Percentiles rank a stretch among this genome's conserved stretches.
Evolutionary conservation across 2,797 vertebrate genomes (phyloP).

Genomic region (Prionace glauca): DNA sequence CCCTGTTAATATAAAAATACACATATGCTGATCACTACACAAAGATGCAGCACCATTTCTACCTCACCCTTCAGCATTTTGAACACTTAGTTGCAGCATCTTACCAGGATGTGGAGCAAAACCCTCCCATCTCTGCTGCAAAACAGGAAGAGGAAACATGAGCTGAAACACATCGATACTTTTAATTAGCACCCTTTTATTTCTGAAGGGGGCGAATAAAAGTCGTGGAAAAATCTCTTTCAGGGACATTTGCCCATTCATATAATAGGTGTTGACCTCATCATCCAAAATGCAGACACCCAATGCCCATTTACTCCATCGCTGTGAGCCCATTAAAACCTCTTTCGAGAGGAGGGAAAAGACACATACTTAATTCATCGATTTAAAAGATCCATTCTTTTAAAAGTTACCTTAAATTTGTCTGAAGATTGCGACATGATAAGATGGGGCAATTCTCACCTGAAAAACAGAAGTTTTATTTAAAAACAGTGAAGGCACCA

Average conservation of each 20-base stretch:
- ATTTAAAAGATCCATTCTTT: background rate
- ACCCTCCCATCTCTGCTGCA: background rate
- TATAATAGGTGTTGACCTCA: background rate
- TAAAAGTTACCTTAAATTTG: constrained; percentile 30
- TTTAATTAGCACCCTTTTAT: background rate
- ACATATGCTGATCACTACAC: background rate
- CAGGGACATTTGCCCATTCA: background rate
- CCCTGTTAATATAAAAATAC: background rate
- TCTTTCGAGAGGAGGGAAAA: background rate
- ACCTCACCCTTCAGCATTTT: background rate
- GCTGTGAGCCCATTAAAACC: background rate
- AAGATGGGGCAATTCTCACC: constrained; percentile 7
- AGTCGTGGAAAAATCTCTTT: background rate
- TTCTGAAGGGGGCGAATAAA: background rate
- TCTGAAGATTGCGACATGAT: constrained; percentile 31
- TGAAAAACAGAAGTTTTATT: background rate
- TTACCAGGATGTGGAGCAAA: background rate
- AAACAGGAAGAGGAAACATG: background rate
- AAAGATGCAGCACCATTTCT: background rate
- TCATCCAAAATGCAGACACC: background rate
- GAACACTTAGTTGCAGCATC: background rate
- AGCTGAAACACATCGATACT: background rate
- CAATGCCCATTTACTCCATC: background rate
- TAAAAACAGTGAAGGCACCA: background rate
- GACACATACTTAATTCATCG: background rate